Percentiles rank a stretch among this genome's conserved stretches.
phyloP scores from a whole-genome alignment of 2,113 vertebrate genomes.

The Gopherus evgoodei region DNA sequence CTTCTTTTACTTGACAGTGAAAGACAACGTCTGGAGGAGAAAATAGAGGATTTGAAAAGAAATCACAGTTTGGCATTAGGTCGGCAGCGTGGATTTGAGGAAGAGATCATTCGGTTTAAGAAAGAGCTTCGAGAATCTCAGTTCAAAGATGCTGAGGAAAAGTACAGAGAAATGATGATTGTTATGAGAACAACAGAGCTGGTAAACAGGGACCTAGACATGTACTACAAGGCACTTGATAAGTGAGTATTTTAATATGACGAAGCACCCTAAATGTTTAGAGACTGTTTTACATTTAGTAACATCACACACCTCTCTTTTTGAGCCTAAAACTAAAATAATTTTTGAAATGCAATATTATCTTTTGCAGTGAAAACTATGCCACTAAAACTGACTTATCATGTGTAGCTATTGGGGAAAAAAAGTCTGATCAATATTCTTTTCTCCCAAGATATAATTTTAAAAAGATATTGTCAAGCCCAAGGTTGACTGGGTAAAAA shows the following conservation, averaged over 20 bases:
- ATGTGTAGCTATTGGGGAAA: background rate
- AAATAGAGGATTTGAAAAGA: slow-evolving; percentile 90
- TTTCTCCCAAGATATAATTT: background rate
- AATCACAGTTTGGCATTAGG: slow-evolving; percentile 89
- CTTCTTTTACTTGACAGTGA: slow-evolving; percentile 80
- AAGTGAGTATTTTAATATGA: slow-evolving; percentile 85
- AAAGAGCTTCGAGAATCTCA: slow-evolving; percentile 93
- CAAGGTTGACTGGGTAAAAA: background rate
- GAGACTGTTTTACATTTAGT: background rate
- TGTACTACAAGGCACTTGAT: slow-evolving; percentile 97
- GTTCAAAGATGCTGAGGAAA: slow-evolving; percentile 91
- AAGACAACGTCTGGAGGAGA: slow-evolving; percentile 83
- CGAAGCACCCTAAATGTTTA: background rate
- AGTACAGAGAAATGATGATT: slow-evolving; percentile 95
- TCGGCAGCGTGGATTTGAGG: slow-evolving; percentile 94
- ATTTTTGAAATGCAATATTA: background rate
- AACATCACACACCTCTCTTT: background rate
- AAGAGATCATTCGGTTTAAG: slow-evolving; percentile 91
- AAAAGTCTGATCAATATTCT: background rate
- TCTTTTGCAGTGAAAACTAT: background rate
- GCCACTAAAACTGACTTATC: background rate
- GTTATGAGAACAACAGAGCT: slow-evolving; percentile 96
- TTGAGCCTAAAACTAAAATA: background rate
- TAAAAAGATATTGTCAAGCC: background rate
- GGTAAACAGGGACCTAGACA: slow-evolving; percentile 93